Conservation (phyloP, 1,140 invertebrate genomes). For the Varroa destructor region DNA sequence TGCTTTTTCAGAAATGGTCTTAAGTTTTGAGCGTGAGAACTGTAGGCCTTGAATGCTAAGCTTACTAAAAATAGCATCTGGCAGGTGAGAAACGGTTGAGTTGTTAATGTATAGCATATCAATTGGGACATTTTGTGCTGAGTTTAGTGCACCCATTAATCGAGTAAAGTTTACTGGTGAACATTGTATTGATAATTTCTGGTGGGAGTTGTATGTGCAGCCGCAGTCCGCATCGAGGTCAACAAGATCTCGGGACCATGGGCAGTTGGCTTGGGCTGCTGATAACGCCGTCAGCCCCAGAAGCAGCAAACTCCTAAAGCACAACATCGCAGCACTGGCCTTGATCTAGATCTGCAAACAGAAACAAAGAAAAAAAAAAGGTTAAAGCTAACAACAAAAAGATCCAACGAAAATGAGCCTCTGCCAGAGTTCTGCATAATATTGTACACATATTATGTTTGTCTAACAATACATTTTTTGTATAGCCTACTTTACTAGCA, state of each 20-base stretch:
- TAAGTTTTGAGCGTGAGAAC: slow-evolving; percentile 65
- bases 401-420: too few relatives aligned
- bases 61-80: slow-evolving; percentile 54
- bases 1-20: slow-evolving; percentile 53
- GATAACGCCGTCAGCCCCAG: background rate
- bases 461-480: too few relatives aligned
- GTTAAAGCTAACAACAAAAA: too few relatives aligned
- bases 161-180: slow-evolving; percentile 65
- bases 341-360: too few relatives aligned
- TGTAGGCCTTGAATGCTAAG: slow-evolving; percentile 64
- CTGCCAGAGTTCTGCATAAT: too few relatives aligned
- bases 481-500: too few relatives aligned
- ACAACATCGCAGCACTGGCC: slow-evolving; percentile 7
- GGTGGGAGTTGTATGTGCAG: slow-evolving; percentile 66
- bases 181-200: slow-evolving; percentile 71
- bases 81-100: slow-evolving; percentile 53
- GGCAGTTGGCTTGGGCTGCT: slow-evolving; percentile 52
- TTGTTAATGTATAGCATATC: slow-evolving; percentile 80
- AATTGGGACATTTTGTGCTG: slow-evolving; percentile 49
- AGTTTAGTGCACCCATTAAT: slow-evolving; percentile 53
- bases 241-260: slow-evolving; percentile 55
- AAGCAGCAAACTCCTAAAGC: background rate
- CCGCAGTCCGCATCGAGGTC: slow-evolving; percentile 70
- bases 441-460: too few relatives aligned
- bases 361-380: too few relatives aligned